These are phyloP conservation scores for Drosophila mimica DNA, from an alignment of 2,888 invertebrate species.

Conservation along the genomic window DNA sequence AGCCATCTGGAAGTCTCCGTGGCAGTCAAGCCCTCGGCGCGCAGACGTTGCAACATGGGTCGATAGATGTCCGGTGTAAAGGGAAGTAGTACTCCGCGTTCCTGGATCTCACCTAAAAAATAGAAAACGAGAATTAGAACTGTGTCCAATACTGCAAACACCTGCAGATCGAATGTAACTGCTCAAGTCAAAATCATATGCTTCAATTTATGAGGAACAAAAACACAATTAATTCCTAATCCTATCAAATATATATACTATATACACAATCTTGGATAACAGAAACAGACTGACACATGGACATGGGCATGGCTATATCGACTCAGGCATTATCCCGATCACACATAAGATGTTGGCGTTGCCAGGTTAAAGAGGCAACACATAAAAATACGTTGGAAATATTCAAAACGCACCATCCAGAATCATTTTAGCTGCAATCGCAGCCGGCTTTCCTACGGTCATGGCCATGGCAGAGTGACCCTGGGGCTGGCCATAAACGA, in stretches of 20 bases:
- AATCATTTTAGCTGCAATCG: conserved; percentile 98
- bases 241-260: background rate
- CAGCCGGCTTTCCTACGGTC: conserved; percentile 96
- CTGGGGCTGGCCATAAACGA: conserved; percentile 92
- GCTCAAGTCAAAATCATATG: background rate
- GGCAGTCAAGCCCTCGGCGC: conserved; percentile 92
- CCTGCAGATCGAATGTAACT: background rate
- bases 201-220: no score
- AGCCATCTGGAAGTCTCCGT: conserved; percentile 88
- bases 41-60: conserved; percentile 94
- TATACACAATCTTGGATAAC: background rate
- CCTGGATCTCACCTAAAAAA: conserved; percentile 94
- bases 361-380: background rate
- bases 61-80: conserved; percentile 96
- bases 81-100: conserved; percentile 96
- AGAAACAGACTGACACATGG: background rate
- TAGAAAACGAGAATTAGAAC: background rate
- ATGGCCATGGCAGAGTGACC: conserved; percentile 98
- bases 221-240: no score
- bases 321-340: background rate
- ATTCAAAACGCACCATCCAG: conserved; percentile 88
- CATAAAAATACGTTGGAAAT: background rate
- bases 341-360: background rate
- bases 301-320: background rate
- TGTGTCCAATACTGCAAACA: background rate